A percentile compares a stretch with the other conserved stretches of the same genome.
These are phyloP conservation scores for Lamellibrachia luymesi DNA, from an alignment of 1,140 invertebrate species.

Conservation along the genomic window DNA sequence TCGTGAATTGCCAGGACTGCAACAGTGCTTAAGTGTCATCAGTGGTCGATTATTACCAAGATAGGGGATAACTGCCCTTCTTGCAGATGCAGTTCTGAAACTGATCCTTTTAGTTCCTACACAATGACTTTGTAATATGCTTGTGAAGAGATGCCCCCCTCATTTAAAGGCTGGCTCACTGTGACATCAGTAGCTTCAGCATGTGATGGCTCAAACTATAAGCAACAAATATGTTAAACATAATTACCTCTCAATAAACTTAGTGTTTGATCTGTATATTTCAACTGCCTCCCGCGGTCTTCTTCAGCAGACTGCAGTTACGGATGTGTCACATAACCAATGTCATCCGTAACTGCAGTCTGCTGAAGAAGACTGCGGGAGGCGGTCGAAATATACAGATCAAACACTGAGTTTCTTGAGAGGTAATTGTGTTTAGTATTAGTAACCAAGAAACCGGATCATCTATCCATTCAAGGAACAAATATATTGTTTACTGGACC, in stretches of 20 bases:
- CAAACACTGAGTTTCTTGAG: no score
- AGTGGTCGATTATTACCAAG: not conserved
- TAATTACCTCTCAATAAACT: no score
- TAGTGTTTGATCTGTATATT: no score
- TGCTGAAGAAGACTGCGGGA: no score
- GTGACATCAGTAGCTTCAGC: not conserved
- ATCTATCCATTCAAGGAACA: not conserved
- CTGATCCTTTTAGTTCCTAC: not conserved
- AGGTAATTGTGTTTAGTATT: no score
- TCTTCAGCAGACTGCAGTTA: no score
- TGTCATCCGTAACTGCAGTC: no score
- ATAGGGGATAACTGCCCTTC: not conserved
- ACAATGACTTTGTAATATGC: not conserved
- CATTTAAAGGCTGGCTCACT: not conserved
- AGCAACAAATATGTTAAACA: not conserved
- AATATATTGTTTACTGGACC: not conserved
- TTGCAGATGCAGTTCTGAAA: not conserved
- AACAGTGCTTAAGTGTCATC: not conserved
- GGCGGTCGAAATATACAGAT: no score
- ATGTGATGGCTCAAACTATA: not conserved
- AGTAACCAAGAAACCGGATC: no score
- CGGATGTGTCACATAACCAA: no score
- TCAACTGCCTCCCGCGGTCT: no score
- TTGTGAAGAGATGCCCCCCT: not conserved
- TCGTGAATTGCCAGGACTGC: not conserved